Percentiles rank a stretch among this genome's conserved stretches.
phyloP scores from a whole-genome alignment of 2,797 vertebrate genomes.

The Spheniscus humboldti region DNA sequence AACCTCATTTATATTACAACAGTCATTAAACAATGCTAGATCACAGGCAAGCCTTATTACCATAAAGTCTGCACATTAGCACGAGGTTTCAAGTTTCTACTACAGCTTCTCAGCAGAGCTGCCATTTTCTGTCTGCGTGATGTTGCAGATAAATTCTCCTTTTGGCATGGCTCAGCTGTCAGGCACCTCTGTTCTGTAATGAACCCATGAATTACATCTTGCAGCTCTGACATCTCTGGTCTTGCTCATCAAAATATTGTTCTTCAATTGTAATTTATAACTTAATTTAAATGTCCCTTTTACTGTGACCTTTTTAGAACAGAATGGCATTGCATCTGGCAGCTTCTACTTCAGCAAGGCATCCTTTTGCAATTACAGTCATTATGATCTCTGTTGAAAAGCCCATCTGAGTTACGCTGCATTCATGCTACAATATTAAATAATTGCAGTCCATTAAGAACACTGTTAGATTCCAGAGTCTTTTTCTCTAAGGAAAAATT shows the following conservation, averaged over 20 bases:
- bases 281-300: conserved; percentile 78
- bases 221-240: conserved; percentile 75
- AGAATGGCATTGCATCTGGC: conserved; percentile 67
- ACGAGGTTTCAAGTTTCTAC: conserved; percentile 14
- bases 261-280: conserved; percentile 83
- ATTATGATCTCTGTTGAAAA: conserved; percentile 40
- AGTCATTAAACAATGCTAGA: neutral
- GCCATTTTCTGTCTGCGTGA: conserved; percentile 70
- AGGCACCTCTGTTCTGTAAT: conserved; percentile 76
- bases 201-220: conserved; percentile 81
- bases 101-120: conserved; percentile 57
- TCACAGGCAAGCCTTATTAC: conserved; percentile 31
- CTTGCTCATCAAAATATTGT: conserved; percentile 81
- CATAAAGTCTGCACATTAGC: conserved; percentile 36
- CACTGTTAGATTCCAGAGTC: conserved; percentile 7
- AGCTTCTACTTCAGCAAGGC: conserved; percentile 56
- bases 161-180: conserved; percentile 80
- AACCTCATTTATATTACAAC: neutral
- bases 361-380: conserved; percentile 66
- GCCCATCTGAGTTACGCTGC: conserved; percentile 17
- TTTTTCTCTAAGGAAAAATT: neutral
- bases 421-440: conserved; percentile 37
- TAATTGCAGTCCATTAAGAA: conserved; percentile 57
- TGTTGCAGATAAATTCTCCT: conserved; percentile 76
- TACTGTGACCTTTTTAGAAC: conserved; percentile 74